Evolutionary conservation across 2,888 invertebrate species (phyloP).

Genomic region (Scaeva pyrastri): DNA sequence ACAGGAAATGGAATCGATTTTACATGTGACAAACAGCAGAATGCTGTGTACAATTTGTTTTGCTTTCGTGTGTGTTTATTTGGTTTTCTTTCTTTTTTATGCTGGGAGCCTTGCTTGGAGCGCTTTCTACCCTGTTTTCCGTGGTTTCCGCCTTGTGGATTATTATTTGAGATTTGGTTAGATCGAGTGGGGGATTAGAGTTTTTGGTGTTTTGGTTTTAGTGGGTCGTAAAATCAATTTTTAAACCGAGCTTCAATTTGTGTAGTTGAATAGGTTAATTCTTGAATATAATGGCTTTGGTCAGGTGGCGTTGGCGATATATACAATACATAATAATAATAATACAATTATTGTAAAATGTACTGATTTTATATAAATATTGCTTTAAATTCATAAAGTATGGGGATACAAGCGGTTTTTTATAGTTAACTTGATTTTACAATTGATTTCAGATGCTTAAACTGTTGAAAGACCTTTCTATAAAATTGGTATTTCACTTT

Average conservation of each 20-base stretch:
- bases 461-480: no score
- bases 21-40: slow-evolving; percentile 70
- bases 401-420: neutral
- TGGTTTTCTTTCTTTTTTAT: slow-evolving; percentile 2
- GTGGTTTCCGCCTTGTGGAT: slow-evolving; percentile 47
- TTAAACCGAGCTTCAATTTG: slow-evolving; percentile 62
- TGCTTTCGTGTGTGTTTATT: slow-evolving; percentile 14
- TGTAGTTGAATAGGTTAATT: slow-evolving; percentile 45
- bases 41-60: slow-evolving; percentile 48
- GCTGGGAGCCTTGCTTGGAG: neutral
- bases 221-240: slow-evolving; percentile 71
- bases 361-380: no score
- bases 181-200: neutral
- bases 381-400: slow-evolving; percentile 2
- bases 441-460: no score
- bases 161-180: slow-evolving; percentile 45
- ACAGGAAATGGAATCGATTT: slow-evolving; percentile 72
- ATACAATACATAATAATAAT: no score
- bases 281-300: slow-evolving; percentile 64
- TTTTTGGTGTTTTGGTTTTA: slow-evolving; percentile 63
- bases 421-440: no score
- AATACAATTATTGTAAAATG: no score
- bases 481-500: no score
- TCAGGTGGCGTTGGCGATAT: slow-evolving; percentile 18
- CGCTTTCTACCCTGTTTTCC: slow-evolving; percentile 32